Evolutionary conservation across 2,888 invertebrate genomes (phyloP), one percentile per base, ranked within the genome.

Genomic region (Acronicta aceris): DNA sequence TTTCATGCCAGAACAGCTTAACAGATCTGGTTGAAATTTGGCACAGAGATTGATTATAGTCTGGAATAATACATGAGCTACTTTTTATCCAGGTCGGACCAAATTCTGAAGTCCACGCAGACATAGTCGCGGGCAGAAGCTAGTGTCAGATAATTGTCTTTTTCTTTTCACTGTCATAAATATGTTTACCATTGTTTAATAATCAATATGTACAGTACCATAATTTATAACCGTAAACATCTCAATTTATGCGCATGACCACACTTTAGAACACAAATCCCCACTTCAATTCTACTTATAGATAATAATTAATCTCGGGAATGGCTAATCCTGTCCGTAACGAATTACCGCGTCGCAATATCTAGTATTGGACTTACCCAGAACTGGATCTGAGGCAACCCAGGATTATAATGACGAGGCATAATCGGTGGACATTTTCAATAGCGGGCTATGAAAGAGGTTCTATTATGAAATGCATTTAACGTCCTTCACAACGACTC

Each of bases 371-470:
- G 71, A 59, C 59, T 75, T 45, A 57, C 49, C 7, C 33, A 65
- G 58, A 78, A 75, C 81, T 77, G 74, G 81, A 81, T 78, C 74
- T 74, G 74, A 66, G 42, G 69, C 83, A 86, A 88, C 84, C 85
- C 82, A 30, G 79, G 86, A 86, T 86, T 84, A 85, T 80, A 81
- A 78, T 82, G 83, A 84, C 83, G 71, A 65, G 76, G 62, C 71
- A 52, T 70, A 58, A 47, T 27, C 21, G 60, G 52, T 60, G 15
- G 59, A 65, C 54, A 61, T n/a, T n/a, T n/a, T 40, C 33, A 54
- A 55, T 53, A 25, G 27, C 0, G 36, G n/a, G 10, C 52, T 36
- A 57, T 53, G 16, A 25, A 47, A 16, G 43, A 63, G 50, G 12
- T 5, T 36, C 36, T 53, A 38, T 66, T 66, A 9, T 3, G 43